Evolutionary conservation across 2,113 vertebrate genomes (phyloP), one percentile per base, ranked within the genome.

Genomic region (Periophthalmus modestus): DNA sequence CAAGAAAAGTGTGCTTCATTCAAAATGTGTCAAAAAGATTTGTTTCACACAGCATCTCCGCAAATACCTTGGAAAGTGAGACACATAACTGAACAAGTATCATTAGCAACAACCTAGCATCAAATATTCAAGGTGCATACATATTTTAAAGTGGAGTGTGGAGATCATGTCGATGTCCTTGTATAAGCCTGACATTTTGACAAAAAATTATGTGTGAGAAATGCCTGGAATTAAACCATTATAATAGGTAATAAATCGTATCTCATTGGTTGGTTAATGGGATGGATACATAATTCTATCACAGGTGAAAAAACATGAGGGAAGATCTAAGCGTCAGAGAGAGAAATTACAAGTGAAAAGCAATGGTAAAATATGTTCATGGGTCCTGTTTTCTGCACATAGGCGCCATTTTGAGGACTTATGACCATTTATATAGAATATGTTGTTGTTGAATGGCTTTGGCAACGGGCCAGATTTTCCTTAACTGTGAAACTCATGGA

Each of bases 1-100:
- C 6, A 47, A 54, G 28, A 58, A 77, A 77, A 77, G 9, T 15
- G 3, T 33, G 69, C 23, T 46, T 69, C 50, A 48, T 43, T 74
- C 46, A 12, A 43, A 47, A 48, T 67, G 57, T 19, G 50, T 68
- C 21, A 52, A 57, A 61, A 19, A 39, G 11, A 71, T 63, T 73
- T 24, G 66, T 67, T 67, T 67, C 21, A 52, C 12, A 62, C 21
- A 15, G 12, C 48, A 24, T 67, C 43, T 24, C 14, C 43, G 3
- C 21, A 47, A 66, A 23, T 15, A 14, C 11, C 34, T 18, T 2
- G 39, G n/a, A 21, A 67, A 67, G 21, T 67, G 18, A 36, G 39
- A 39, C 63, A 39, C 33, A n/a, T 18, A 21, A 11, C 18, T 46
- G 63, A 13, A 39, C 13, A 34, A 9, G 24, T 34, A 9, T 34